phyloP scores from a whole-genome alignment of 2,888 invertebrate genomes.

The Chrysolina haemoptera region DNA sequence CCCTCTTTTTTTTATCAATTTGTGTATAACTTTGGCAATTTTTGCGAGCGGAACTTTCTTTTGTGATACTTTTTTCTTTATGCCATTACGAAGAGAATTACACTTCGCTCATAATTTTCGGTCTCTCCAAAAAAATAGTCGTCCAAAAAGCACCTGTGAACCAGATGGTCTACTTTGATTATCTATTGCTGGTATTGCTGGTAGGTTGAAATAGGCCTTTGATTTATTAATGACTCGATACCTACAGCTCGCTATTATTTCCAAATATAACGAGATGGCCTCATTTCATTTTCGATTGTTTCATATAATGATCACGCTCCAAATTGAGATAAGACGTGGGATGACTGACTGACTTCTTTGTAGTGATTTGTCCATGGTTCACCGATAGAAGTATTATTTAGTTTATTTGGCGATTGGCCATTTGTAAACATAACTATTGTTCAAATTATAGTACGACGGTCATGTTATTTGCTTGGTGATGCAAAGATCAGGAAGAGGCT shows the following conservation, averaged over 20 bases:
- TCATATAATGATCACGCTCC: neutral
- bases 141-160: too few species aligned
- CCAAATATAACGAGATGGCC: slow-evolving; percentile 4
- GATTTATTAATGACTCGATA: neutral
- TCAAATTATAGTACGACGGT: neutral
- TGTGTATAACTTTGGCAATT: too few species aligned
- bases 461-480: neutral
- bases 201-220: neutral
- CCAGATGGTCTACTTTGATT: neutral
- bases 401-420: neutral
- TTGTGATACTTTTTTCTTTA: too few species aligned
- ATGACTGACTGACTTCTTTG: neutral
- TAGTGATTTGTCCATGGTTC: neutral
- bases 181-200: neutral
- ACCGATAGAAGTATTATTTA: neutral
- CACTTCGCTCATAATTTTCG: too few species aligned
- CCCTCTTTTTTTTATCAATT: too few species aligned
- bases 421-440: neutral
- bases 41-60: too few species aligned
- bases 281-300: slow-evolving; percentile 21
- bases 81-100: too few species aligned
- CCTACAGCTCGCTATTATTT: neutral
- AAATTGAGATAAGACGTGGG: slow-evolving; percentile 8
- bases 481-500: too few species aligned
- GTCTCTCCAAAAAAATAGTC: too few species aligned